Conservation (phyloP, 2,797 vertebrate species). For the Poecilia picta region DNA sequence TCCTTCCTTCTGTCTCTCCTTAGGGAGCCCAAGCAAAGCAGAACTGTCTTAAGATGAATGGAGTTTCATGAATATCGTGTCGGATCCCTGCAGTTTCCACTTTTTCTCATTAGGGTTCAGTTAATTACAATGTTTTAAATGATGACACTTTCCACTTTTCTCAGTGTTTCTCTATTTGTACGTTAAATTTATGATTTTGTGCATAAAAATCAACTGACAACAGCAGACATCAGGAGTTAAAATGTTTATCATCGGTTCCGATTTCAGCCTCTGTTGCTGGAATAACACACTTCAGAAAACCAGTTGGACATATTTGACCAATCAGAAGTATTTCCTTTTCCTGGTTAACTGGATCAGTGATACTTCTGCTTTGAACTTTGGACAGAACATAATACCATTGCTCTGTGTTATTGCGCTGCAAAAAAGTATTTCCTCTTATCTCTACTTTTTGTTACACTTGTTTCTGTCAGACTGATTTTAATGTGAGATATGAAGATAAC, state of each 20-base stretch:
- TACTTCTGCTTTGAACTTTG: not conserved
- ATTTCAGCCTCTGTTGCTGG: not conserved
- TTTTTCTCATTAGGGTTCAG: constrained; percentile 1
- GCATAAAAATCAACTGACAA: not conserved
- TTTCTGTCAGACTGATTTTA: not conserved
- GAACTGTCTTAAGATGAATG: not conserved
- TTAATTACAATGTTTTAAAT: not conserved
- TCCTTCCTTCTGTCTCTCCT: not conserved
- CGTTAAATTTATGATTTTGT: not conserved
- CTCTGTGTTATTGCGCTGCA: not conserved
- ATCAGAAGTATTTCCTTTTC: not conserved
- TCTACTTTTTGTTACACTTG: not conserved
- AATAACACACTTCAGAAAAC: not conserved
- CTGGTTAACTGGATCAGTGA: not conserved
- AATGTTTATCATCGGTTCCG: not conserved
- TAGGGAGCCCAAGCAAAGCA: not conserved
- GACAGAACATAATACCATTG: not conserved
- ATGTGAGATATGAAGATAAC: not conserved
- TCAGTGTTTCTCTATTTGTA: not conserved
- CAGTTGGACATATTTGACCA: not conserved
- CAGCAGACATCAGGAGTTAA: not conserved
- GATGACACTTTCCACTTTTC: not conserved
- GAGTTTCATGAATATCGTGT: not conserved
- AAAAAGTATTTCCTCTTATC: not conserved
- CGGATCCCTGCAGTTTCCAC: not conserved